These are phyloP conservation scores for Selenia dentaria DNA, from an alignment of 2,888 invertebrate genomes.

Conservation along the genomic window DNA sequence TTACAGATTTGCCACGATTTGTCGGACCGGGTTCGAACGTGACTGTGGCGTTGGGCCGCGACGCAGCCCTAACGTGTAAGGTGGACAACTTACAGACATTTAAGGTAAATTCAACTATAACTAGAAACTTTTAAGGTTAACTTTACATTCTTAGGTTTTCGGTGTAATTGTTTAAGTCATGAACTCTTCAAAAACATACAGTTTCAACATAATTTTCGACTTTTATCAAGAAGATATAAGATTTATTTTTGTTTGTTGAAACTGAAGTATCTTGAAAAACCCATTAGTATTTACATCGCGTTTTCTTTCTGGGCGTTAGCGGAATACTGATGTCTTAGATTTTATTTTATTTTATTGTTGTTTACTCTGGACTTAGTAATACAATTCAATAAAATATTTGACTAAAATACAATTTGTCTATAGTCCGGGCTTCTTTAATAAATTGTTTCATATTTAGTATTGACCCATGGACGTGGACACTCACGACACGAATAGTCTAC, in stretches of 20 bases:
- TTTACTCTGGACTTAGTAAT: too few relatives aligned
- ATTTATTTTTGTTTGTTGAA: not conserved
- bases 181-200: too few relatives aligned
- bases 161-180: not conserved
- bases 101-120: conserved; percentile 75
- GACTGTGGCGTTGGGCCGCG: conserved; percentile 87
- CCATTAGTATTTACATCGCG: conserved; percentile 12
- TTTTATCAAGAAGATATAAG: too few relatives aligned
- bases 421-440: too few relatives aligned
- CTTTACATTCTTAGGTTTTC: not conserved
- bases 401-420: too few relatives aligned
- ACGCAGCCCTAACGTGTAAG: conserved; percentile 87
- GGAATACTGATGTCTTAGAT: conserved; percentile 18
- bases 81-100: conserved; percentile 88
- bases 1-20: conserved; percentile 87
- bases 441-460: too few relatives aligned
- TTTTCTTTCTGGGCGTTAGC: not conserved
- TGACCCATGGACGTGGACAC: too few relatives aligned
- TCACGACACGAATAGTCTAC: too few relatives aligned
- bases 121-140: not conserved
- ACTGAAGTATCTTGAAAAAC: not conserved
- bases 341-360: too few relatives aligned
- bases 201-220: too few relatives aligned
- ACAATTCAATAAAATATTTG: too few relatives aligned
- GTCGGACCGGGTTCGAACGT: conserved; percentile 87